Evolutionary conservation across 53 echinoderm and acorn worm species (phyloP), one percentile per base, ranked within the genome.

Genomic region (Arbacia lixula): DNA sequence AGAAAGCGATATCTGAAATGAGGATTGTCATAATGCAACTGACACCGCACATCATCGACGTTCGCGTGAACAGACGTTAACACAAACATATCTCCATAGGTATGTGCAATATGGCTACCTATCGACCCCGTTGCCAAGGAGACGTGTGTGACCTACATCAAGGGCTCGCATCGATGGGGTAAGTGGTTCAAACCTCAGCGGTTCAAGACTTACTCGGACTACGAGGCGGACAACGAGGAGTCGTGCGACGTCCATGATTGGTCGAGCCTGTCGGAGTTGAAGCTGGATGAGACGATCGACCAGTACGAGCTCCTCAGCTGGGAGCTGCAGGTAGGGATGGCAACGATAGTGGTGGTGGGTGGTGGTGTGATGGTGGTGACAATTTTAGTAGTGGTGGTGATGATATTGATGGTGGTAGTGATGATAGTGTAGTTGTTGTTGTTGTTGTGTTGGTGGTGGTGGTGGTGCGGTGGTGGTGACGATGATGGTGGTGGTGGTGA

Each of bases 81-180:
- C 2, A 1, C 34, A n/a, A n/a, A 30, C 21, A 55, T 31, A 32
- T 6, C 34, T 19, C 62, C 11, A 0, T 31, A 87, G 87, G 87
- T 87, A 26, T 87, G 87, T 68, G 56, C 87, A 16, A 73, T 88
- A 36, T 88, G 88, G 88, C 36, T 88, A 20, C 88, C 88, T 1
- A 37, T 88, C 25, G 88, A 88, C 50, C 73, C 50, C 27, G 84
- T 88, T 34, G 60, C 84, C 66, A 78, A 78, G 58, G 84, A 84
- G 17, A 72, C 88, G 4, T 68, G 69, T 37, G 53, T 88, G 19
- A 71, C 68, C 19, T 83, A 68, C 71, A 72, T 88, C 37, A 84
- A 72, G 56, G 88, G 88, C 9, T 88, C 88, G 36, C 88, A 88
- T 19, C 62, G 65, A 5, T 84, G 84, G 84, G 88, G 84, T 10